Evolutionary conservation across 2,888 invertebrate genomes (phyloP).

Genomic region (Onchidella celtica): DNA sequence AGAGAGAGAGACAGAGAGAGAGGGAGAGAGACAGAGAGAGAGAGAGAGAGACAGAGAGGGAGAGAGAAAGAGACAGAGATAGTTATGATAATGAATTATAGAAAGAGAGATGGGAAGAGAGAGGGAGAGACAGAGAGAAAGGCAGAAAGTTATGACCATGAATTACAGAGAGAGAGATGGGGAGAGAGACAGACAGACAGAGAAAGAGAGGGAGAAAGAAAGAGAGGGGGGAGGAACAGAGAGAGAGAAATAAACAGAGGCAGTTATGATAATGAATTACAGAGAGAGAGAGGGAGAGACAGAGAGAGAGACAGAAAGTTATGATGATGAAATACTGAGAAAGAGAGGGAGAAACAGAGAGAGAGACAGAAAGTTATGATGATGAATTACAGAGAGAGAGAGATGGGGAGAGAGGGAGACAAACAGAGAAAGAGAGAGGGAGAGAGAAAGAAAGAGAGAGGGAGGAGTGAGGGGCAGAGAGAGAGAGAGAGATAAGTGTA

Average conservation of each 20-base stretch:
- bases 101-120: background rate
- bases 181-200: background rate
- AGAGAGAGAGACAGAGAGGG: background rate
- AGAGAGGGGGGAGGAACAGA: background rate
- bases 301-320: background rate
- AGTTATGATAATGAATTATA: background rate
- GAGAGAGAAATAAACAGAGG: background rate
- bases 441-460: no score
- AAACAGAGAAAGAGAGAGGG: no score
- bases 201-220: background rate
- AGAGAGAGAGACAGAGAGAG: slow-evolving; percentile 9
- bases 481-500: no score
- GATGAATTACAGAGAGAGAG: no score
- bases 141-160: background rate
- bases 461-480: no score
- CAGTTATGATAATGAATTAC: background rate
- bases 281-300: background rate
- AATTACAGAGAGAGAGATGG: slow-evolving; percentile 1
- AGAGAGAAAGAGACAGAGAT: background rate
- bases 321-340: no score
- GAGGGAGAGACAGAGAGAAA: no score
- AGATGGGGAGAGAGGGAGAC: no score
- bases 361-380: no score
- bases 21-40: slow-evolving; percentile 11
- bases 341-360: no score